Base-by-base conservation (phyloP, 2,797 vertebrate genomes). In the Eleutherodactylus coqui region DNA sequence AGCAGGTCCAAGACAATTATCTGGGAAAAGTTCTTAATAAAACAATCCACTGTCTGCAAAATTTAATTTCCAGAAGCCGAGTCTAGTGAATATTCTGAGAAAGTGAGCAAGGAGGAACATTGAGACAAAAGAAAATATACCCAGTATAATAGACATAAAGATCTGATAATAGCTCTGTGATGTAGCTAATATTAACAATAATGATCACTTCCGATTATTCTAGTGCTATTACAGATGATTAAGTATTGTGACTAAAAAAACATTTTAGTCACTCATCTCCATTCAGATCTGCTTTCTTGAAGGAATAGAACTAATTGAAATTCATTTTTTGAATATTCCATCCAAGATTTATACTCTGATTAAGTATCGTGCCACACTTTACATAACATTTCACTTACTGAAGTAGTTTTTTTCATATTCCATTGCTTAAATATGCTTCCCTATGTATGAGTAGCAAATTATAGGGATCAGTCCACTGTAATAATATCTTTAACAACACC, bases 1-100 rank as follows among this genome's bases (percentile, higher is more conserved):
- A 75, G 88, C 91, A 91, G 90, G 89, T 91, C 91, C 91, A 87
- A 89, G 90, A 90, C 92, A 91, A 92, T 92, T 90, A 90, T 90
- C 89, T 78, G 84, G 86, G 83, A 85, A 87, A 89, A 89, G 41
- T 58, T 47, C 84, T 89, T 87, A 90, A 90, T 72, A 90, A 91
- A 91, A 88, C 77, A 84, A 77, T 78, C 85, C 75, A 10, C 73
- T 70, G 24, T 75, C 85, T 88, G 86, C 79, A 77, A 79, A 75
- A 70, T 67, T 90, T 82, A 87, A 90, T 89, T 89, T 90, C 79
- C 47, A 32, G 73, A 84, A 89, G 80, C 70, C 45, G 85, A 79
- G 75, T 73, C 53, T 34, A 55, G n/a, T 34, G n/a, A 87, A 60
- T 79, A 75, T 83, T 72, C 11, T n/a, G 45, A 24, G 76, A 51